Conservation (phyloP, 2,888 invertebrate genomes). For the Heliconius aoede region DNA sequence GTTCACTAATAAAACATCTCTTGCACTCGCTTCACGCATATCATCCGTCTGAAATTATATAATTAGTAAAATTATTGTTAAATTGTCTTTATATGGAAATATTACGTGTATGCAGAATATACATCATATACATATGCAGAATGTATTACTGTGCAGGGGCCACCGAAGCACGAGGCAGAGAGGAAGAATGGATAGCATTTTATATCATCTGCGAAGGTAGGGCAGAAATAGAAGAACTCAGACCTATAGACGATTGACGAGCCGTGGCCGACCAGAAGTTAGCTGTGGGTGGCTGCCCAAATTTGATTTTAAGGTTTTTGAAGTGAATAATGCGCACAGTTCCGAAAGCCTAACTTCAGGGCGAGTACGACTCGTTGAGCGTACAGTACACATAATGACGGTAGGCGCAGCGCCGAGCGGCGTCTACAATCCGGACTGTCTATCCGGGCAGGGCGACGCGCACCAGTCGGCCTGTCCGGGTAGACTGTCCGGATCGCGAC, state of each 20-base stretch:
- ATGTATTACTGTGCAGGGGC: neutral
- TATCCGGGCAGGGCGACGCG: constrained; percentile 65
- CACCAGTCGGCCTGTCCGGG: constrained; percentile 75
- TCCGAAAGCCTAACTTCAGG: too few species aligned
- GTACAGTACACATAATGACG: too few species aligned
- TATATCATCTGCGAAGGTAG: too few species aligned
- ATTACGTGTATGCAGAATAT: neutral
- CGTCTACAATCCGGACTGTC: constrained; percentile 59
- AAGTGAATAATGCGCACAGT: too few species aligned
- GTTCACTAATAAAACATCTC: constrained; percentile 59
- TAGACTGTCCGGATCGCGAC: constrained; percentile 71
- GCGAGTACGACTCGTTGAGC: too few species aligned
- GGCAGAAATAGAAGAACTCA: neutral
- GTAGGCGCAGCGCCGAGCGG: constrained; percentile 3
- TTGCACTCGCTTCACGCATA: constrained; percentile 48
- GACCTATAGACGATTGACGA: too few species aligned
- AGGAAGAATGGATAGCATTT: neutral
- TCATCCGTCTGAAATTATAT: constrained; percentile 49
- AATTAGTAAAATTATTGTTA: neutral
- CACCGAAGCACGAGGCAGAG: neutral
- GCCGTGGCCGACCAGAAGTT: too few species aligned
- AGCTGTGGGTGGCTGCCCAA: neutral
- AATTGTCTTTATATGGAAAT: neutral
- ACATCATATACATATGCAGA: too few species aligned
- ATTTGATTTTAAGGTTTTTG: neutral